Base-by-base conservation (phyloP, 2,888 invertebrate species). In the Beris morrisii region DNA sequence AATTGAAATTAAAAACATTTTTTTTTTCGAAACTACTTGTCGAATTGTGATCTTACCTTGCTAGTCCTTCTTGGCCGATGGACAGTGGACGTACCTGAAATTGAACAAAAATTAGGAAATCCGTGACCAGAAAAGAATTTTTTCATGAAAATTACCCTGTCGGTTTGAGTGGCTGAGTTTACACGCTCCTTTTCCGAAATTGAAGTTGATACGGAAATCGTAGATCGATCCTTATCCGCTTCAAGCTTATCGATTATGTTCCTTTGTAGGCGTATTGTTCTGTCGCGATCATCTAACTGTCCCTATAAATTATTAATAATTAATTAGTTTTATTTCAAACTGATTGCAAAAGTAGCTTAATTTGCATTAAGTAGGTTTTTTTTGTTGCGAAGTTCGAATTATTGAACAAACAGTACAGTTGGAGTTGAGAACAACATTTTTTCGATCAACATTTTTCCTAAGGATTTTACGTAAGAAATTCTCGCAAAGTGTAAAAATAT, bases 141-240 rank as follows among this genome's bases (percentile, higher is more conserved):
- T 43, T 15, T 32, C 43, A 4, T 32, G 38, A 46, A 31, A 73
- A 80, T 77, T 82, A 93, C 92, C 87, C 92, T 86, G 79, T 93
- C 93, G 38, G 93, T 93, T 83, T 93, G 93, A 74, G 93, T 93
- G 75, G 93, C 90, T 72, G 89, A 90, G 80, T 91, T 92, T 78
- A 88, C 88, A 72, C 86, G 87, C 76, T 88, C 86, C 75, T 77
- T 78, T 70, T 74, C 73, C 67, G 71, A 73, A 32, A 65, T 67
- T 13, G 65, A 53, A 44, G 68, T 61, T 79, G 69, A 81, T 78
- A 72, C 83, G 80, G 76, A 83, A 81, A 77, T 72, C 81, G 78
- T 80, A 76, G 28, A 76, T 72, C 73, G 79, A 53, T 70, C 74
- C 71, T 68, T 78, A 73, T 79, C 79, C 55, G 76, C 75, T 74